Evolutionary conservation across 2,797 vertebrate genomes (phyloP), one percentile per base, ranked within the genome.

Genomic region (Myotis planiceps): DNA sequence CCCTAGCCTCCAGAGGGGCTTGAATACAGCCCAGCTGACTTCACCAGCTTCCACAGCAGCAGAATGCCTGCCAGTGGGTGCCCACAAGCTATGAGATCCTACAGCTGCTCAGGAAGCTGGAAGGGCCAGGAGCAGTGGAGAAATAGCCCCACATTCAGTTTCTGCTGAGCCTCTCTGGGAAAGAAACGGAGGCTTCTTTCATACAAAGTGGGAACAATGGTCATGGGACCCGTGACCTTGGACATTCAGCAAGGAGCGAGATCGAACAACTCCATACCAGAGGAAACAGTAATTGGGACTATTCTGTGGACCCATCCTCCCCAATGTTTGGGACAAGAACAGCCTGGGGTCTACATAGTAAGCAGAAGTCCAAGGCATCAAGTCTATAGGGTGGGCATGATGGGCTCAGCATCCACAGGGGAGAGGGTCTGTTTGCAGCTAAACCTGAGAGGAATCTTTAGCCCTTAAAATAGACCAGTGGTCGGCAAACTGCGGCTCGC

Each of bases 1-100:
- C 13, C 4, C 53, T 16, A 71, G 4, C 42, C 37, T 76, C 65
- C 18, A 25, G 7, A 13, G 3, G 23, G 18, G 21, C 21, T 74
- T 55, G n/a, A 66, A 49, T 4, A 10, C n/a, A 49, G 19, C 84
- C 42, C 60, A 12, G 21, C 29, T 55, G 45, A 39, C 34, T 9
- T 82, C 32, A 1, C 55, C 66, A 32, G 58, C 14, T 14, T 32
- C 8, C 29, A 60, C 19, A 55, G 76, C 32, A 53, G 39, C 80
- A 65, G n/a, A 37, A 7, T 8, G 66, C 90, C 45, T 96, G 82
- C 90, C 96, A 96, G 14, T 94, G 82, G 90, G 94, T 96, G 83
- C 92, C 97, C 96, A 95, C 96, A 96, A 93, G 95, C 96, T 97
- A 63, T 3, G 2, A 9, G 27, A 88, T 65, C 93, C 89, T 0